Evolutionary conservation across 2,888 invertebrate genomes (phyloP).

Genomic region (Rhagonycha fulva): DNA sequence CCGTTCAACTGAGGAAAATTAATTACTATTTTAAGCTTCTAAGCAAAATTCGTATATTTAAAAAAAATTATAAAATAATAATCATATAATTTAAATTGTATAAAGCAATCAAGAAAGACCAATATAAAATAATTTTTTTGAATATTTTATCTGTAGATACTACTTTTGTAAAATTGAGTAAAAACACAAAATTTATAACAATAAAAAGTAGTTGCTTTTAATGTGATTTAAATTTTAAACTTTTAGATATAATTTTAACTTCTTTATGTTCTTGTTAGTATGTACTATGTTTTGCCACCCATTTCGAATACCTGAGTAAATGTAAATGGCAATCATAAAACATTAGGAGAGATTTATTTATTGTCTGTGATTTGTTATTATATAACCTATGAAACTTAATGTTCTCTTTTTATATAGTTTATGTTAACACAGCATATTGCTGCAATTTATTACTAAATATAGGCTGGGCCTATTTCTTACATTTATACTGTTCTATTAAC

Average conservation of each 20-base stretch:
- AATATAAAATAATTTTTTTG: background rate
- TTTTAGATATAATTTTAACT: background rate
- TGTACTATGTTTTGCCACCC: background rate
- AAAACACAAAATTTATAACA: background rate
- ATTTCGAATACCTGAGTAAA: background rate
- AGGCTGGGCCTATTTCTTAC: background rate
- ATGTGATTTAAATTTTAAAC: background rate
- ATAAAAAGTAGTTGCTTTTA: constrained; percentile 1
- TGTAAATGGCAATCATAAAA: background rate
- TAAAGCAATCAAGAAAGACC: too few relatives aligned
- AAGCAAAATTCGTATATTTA: too few relatives aligned
- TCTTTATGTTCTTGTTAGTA: background rate
- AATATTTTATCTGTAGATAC: background rate
- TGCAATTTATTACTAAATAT: constrained; percentile 6
- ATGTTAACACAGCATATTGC: constrained; percentile 16
- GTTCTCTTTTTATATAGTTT: constrained; percentile 37
- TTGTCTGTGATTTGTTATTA: constrained; percentile 44
- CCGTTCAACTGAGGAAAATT: too few relatives aligned
- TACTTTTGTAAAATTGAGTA: background rate
- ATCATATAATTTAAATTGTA: too few relatives aligned
- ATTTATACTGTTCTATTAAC: background rate
- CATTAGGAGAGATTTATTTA: constrained; percentile 12
- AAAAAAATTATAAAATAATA: too few relatives aligned
- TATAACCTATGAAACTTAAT: constrained; percentile 31
- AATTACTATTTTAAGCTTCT: too few relatives aligned